Base-by-base conservation (phyloP, 2,113 vertebrate species). In the Oryzias javanicus region DNA sequence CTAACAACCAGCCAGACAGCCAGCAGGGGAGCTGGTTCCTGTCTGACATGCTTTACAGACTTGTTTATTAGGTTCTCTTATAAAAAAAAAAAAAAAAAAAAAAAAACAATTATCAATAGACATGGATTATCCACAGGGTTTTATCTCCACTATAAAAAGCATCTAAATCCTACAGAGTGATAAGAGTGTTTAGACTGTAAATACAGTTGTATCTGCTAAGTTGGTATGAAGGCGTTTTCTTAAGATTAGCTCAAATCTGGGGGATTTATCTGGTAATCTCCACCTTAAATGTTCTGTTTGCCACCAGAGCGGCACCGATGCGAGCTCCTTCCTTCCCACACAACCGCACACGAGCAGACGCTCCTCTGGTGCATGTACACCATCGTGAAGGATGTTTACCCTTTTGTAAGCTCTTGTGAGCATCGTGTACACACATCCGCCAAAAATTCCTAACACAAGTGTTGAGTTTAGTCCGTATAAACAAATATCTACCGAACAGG, bases 231-330 rank as follows among this genome's bases (percentile, higher is more conserved):
- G 48, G 45, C 55, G 40, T 66, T 78, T 64, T 72, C 22, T 70
- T 48, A 57, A 64, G 42, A 68, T 60, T 70, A 48, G 46, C 35
- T 55, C 60, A 64, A 70, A 83, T 83, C 59, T 67, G 60, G 8
- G 53, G 45, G 70, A 74, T 77, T 81, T 64, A 84, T 75, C 72
- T 68, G 12, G 42, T 64, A 73, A 80, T 77, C 79, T 82, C 70
- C 27, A 56, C 67, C 53, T 74, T 42, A n/a, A 64, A 60, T 66
- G 57, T 45, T 62, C 44, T 17, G n/a, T 44, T 56, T 57, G 63
- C 54, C 47, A 52, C 63, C 50, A 62, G 18, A 49, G 42, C 47
- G 48, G 66, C 66, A 66, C 50, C 42, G 19, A 27, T 50, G 22
- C 22, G 50, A 70, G 49, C 64, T 66, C 74, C 54, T 51, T 54